phyloP scores from a whole-genome alignment of 1,140 invertebrate genomes.

The Metopolophium dirhodum region DNA sequence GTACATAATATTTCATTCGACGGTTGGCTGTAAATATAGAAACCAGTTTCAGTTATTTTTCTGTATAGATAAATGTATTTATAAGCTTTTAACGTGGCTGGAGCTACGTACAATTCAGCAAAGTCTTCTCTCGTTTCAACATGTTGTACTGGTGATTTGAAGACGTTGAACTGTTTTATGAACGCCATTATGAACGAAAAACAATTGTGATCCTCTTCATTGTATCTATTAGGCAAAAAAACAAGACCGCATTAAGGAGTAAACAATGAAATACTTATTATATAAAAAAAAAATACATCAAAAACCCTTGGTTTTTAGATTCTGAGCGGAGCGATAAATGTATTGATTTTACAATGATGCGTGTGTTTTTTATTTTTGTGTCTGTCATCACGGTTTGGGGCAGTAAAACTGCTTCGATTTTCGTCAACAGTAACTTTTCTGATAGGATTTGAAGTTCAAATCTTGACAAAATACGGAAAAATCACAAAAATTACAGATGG shows the following conservation, averaged over 20 bases:
- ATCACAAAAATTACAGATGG: no score
- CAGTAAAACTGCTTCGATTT: no score
- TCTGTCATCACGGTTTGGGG: no score
- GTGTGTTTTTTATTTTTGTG: no score
- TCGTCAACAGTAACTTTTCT: no score
- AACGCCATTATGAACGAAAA: constrained; percentile 82
- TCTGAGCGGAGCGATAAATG: no score
- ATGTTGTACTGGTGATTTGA: constrained; percentile 70
- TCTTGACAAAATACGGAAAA: no score
- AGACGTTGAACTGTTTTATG: constrained; percentile 71
- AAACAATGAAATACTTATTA: neutral
- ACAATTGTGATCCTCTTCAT: constrained; percentile 77
- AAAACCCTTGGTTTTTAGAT: neutral
- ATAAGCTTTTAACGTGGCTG: constrained; percentile 75
- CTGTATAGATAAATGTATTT: constrained; percentile 83
- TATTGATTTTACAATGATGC: no score
- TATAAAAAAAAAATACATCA: neutral
- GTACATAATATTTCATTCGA: constrained; percentile 47
- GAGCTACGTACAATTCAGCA: constrained; percentile 79
- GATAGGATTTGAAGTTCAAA: no score
- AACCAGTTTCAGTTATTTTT: constrained; percentile 65
- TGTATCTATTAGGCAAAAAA: constrained; percentile 65
- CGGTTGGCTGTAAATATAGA: constrained; percentile 58
- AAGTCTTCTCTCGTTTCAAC: constrained; percentile 69
- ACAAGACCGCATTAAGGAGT: neutral